Percentiles rank a stretch among this genome's conserved stretches.
Evolutionary conservation across 2,113 vertebrate species (phyloP).

Genomic region (Carassius auratus): DNA sequence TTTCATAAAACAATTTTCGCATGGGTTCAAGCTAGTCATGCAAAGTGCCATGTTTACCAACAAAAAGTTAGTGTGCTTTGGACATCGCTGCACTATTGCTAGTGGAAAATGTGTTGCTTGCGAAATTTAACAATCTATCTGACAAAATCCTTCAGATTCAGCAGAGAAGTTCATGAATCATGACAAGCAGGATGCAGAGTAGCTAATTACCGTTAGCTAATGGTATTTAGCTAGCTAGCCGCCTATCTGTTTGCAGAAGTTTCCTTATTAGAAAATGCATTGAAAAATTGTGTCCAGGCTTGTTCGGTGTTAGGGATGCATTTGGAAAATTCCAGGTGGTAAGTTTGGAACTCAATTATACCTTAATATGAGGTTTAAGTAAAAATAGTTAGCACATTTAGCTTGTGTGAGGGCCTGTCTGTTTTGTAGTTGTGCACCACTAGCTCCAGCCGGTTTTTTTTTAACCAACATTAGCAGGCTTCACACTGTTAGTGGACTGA

Average conservation of each 20-base stretch:
- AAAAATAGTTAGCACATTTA: background rate
- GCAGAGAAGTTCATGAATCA: background rate
- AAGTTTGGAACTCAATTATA: background rate
- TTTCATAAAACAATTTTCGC: background rate
- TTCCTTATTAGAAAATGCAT: background rate
- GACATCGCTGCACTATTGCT: too few species aligned
- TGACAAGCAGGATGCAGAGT: background rate
- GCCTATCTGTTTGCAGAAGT: background rate
- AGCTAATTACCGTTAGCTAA: background rate
- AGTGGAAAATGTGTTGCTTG: too few species aligned
- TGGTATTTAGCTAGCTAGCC: background rate
- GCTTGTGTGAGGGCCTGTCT: background rate
- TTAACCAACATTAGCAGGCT: background rate
- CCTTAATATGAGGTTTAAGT: constrained; percentile 4
- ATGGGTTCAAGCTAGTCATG: background rate
- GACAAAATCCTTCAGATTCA: background rate
- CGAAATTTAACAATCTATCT: too few species aligned
- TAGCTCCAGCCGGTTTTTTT: background rate
- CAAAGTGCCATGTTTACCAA: background rate
- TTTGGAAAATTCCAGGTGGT: background rate
- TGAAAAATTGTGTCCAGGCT: background rate
- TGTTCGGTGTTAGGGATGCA: background rate
- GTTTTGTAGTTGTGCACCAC: background rate
- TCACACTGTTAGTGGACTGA: background rate
- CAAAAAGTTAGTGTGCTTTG: background rate